These are phyloP conservation scores for sheep (Ovis aries) DNA, from an alignment of 2,113 vertebrate species.

Conservation along the genomic window ARS-UI_Ramb_v3.0 NC_056067.1:14326501-14327000, in stretches of 20 bases:
- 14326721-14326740: neutral
- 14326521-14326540: neutral
- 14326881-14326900: neutral
- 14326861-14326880: neutral
- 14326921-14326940: neutral
- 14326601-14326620: neutral
- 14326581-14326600: neutral
- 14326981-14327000: neutral
- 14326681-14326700: neutral
- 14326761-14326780: neutral
- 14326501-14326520: neutral
- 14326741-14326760: neutral
- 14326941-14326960: neutral
- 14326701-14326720: neutral
- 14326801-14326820: neutral
- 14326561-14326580: neutral
- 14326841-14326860: neutral
- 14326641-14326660: neutral
- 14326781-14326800: neutral
- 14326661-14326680: neutral
- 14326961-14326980: neutral
- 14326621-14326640: neutral
- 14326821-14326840: neutral
- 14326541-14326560: neutral
- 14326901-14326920: neutral